Evolutionary conservation across 2,113 vertebrate species (phyloP).

Genomic region (Platichthys stellatus): DNA sequence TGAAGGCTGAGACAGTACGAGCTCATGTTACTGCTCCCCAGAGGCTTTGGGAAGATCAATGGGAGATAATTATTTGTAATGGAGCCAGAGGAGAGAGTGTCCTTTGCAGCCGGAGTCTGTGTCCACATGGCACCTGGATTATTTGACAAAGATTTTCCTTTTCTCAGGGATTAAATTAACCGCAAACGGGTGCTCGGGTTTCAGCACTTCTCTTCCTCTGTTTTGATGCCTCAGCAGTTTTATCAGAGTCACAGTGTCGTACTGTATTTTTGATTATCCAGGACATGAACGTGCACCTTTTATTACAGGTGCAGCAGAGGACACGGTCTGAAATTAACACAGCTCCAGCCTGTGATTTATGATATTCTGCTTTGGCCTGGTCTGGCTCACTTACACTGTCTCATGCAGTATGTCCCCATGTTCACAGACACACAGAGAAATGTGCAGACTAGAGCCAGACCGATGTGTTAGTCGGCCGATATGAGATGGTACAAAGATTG

Average conservation of each 20-base stretch:
- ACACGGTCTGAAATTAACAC: conserved; percentile 49
- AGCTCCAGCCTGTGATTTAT: conserved; percentile 46
- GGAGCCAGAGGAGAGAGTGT: conserved; percentile 49
- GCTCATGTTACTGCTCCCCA: conserved; percentile 43
- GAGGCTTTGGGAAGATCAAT: conserved; percentile 54
- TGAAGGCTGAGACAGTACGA: conserved; percentile 51
- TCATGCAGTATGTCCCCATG: background rate
- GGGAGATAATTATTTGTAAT: conserved; percentile 74
- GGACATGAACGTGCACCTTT: conserved; percentile 38
- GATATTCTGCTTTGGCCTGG: conserved; percentile 25
- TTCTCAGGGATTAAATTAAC: conserved; percentile 32
- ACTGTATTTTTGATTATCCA: conserved; percentile 8
- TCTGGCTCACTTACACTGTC: conserved; percentile 22
- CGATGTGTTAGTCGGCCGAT: too few relatives aligned
- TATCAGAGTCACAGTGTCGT: background rate
- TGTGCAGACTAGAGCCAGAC: too few relatives aligned
- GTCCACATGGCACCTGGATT: conserved; percentile 21
- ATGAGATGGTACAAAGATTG: too few relatives aligned
- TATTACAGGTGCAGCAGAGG: conserved; percentile 33
- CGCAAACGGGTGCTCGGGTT: conserved; percentile 9
- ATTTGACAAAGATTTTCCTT: conserved; percentile 12
- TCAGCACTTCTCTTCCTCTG: background rate
- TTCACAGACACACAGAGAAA: background rate
- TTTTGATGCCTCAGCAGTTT: background rate
- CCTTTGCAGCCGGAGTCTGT: conserved; percentile 40